Conservation (phyloP, 1,140 invertebrate genomes). For the Pachyrhynchus sulphureomaculatus region DNA sequence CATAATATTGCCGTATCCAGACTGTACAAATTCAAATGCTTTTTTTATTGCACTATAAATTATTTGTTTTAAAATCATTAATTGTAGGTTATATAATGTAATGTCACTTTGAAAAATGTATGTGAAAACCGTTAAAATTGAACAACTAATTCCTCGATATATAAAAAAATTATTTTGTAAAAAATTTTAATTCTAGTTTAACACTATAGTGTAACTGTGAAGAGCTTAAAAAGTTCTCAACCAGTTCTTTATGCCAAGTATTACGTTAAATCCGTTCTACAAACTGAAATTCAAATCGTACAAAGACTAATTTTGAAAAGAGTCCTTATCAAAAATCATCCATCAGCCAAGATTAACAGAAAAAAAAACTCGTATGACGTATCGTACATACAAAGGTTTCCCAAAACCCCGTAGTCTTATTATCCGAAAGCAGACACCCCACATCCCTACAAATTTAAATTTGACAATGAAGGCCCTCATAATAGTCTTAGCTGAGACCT, state of each 20-base stretch:
- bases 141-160: too few species aligned
- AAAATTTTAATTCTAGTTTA: too few species aligned
- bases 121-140: too few species aligned
- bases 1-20: too few species aligned
- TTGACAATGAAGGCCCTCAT: constrained; percentile 25
- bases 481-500: constrained; percentile 33
- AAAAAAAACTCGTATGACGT: constrained; percentile 22
- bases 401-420: constrained; percentile 14
- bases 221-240: not conserved
- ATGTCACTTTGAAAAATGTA: too few species aligned
- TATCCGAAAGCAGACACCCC: constrained; percentile 26
- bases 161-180: too few species aligned
- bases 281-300: too few species aligned
- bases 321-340: constrained; percentile 28
- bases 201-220: too few species aligned
- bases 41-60: too few species aligned
- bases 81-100: too few species aligned
- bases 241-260: not conserved
- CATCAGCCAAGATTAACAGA: constrained; percentile 24
- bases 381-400: constrained; percentile 18
- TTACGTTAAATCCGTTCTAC: not conserved
- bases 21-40: too few species aligned
- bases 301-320: constrained; percentile 11
- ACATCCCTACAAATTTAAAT: constrained; percentile 29
- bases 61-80: too few species aligned